These are phyloP conservation scores for Mobula hypostoma DNA, from an alignment of 2,113 vertebrate genomes.

Conservation along the genomic window DNA sequence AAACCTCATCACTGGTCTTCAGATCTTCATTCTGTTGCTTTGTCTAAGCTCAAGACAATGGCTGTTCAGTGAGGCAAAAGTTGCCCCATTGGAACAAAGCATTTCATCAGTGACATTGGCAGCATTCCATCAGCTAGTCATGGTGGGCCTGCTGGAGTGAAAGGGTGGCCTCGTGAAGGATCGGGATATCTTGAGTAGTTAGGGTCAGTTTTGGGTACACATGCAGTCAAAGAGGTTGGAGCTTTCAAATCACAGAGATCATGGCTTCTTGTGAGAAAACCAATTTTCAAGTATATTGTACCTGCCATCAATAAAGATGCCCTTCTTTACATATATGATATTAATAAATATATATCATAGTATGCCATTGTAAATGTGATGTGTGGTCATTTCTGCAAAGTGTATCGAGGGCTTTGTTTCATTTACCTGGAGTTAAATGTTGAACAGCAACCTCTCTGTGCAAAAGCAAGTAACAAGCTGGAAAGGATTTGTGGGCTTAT, in stretches of 20 bases:
- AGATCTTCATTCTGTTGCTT: constrained; percentile 5
- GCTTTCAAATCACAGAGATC: constrained; percentile 31
- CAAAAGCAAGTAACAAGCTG: neutral
- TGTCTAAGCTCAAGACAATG: neutral
- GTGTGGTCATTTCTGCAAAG: neutral
- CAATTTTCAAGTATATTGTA: constrained; percentile 31
- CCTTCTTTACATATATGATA: constrained; percentile 30
- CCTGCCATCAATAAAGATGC: constrained; percentile 30
- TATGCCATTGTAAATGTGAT: constrained; percentile 24
- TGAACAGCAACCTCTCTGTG: too few species aligned
- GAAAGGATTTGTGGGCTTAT: neutral
- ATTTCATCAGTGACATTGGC: neutral
- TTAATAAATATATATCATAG: constrained; percentile 34
- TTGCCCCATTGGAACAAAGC: constrained; percentile 9
- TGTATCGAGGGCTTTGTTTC: neutral
- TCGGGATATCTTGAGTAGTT: neutral
- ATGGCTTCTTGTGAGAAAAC: constrained; percentile 32
- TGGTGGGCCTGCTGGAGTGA: neutral
- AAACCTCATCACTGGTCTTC: neutral
- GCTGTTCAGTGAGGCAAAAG: neutral
- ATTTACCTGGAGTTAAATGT: neutral
- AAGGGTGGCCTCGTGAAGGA: neutral
- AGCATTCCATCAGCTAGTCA: neutral
- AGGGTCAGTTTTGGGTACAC: neutral
- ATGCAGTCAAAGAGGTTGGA: constrained; percentile 2